A percentile compares a stretch with the other conserved stretches of the same genome.
Evolutionary conservation across 2,797 vertebrate genomes (phyloP).

Genomic region (Micromesistius poutassou): DNA sequence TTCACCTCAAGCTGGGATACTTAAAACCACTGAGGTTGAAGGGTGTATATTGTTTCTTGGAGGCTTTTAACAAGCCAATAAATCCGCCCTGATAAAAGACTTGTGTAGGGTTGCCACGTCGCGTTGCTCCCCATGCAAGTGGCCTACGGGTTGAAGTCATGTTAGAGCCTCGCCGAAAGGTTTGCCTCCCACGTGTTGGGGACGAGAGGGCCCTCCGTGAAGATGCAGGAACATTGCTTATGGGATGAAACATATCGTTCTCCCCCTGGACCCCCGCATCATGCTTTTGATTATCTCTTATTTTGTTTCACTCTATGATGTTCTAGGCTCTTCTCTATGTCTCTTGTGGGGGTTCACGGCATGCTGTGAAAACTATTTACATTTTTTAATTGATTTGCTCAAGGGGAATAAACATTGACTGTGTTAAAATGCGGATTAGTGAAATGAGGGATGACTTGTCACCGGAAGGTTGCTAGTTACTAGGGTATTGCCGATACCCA

Average conservation of each 20-base stretch:
- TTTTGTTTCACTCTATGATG: background rate
- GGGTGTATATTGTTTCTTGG: slow-evolving; percentile 23
- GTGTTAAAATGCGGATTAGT: background rate
- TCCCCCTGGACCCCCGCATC: background rate
- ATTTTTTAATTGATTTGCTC: too few species aligned
- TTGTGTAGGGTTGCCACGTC: slow-evolving; percentile 10
- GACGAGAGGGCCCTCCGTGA: background rate
- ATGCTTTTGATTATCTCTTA: background rate
- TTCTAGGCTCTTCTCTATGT: too few species aligned
- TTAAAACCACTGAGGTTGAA: slow-evolving; percentile 39
- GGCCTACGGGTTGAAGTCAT: background rate
- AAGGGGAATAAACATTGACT: too few species aligned
- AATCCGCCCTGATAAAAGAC: slow-evolving; percentile 37
- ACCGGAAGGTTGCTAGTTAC: too few species aligned
- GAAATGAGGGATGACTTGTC: background rate
- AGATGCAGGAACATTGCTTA: background rate
- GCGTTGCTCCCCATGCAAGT: slow-evolving; percentile 23
- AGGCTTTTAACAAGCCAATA: slow-evolving; percentile 34
- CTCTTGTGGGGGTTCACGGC: background rate
- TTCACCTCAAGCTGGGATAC: slow-evolving; percentile 19
- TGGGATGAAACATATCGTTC: background rate
- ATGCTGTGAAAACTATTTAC: background rate
- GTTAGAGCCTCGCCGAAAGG: background rate
- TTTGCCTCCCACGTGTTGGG: background rate
- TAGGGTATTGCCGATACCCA: too few species aligned